Evolutionary conservation across 2,797 vertebrate genomes (phyloP).

Genomic region (Enteromius afrohamiltoni): DNA sequence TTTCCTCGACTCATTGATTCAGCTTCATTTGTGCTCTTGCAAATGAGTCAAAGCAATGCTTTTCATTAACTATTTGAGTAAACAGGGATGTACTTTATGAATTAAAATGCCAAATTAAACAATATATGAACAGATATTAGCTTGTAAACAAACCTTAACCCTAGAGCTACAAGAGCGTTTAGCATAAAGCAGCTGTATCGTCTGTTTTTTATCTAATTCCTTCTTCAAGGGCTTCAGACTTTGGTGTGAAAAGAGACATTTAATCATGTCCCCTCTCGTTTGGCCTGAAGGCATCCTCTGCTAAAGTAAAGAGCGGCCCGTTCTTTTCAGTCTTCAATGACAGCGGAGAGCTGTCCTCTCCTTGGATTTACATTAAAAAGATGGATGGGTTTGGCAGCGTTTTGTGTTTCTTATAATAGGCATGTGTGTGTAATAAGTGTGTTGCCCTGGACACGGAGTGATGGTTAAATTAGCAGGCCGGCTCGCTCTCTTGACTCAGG

Average conservation of each 20-base stretch:
- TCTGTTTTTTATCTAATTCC: slow-evolving; percentile 31
- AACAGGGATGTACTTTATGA: slow-evolving; percentile 12
- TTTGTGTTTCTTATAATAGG: slow-evolving; percentile 51
- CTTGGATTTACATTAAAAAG: slow-evolving; percentile 60
- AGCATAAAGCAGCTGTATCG: slow-evolving; percentile 17
- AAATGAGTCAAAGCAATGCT: neutral
- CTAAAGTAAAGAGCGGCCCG: slow-evolving; percentile 47
- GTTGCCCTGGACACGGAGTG: slow-evolving; percentile 56
- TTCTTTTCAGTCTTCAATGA: slow-evolving; percentile 50
- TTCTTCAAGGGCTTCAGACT: slow-evolving; percentile 33
- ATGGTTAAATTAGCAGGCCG: slow-evolving; percentile 33
- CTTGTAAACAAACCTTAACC: slow-evolving; percentile 18
- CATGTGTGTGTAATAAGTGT: slow-evolving; percentile 47
- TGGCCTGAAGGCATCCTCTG: slow-evolving; percentile 37
- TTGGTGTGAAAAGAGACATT: slow-evolving; percentile 48
- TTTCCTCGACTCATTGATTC: slow-evolving; percentile 23
- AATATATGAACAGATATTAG: neutral
- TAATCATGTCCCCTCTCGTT: slow-evolving; percentile 49
- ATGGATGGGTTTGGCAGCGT: slow-evolving; percentile 49
- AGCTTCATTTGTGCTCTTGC: neutral
- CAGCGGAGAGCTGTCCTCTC: slow-evolving; percentile 44
- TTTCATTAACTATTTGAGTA: neutral
- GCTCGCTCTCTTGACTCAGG: slow-evolving; percentile 51
- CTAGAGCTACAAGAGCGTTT: neutral
- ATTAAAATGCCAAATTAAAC: slow-evolving; percentile 18